These are phyloP conservation scores for Sesamia inferens DNA, from an alignment of 2,888 invertebrate species.

Conservation along the genomic window DNA sequence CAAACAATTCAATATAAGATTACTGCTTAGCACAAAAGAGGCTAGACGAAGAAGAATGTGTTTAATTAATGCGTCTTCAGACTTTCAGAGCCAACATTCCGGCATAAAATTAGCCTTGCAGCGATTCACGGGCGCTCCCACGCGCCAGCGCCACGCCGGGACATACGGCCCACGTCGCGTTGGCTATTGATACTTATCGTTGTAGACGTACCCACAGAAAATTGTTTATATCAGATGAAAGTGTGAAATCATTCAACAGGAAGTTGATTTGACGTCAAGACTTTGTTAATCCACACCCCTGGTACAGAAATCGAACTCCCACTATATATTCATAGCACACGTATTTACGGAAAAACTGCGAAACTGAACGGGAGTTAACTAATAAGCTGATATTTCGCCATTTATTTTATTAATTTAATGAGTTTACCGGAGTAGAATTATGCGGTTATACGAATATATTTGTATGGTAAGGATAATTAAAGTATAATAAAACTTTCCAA, in stretches of 20 bases:
- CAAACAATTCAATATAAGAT: conserved; percentile 56
- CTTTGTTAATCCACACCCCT: conserved; percentile 5
- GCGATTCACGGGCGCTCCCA: conserved; percentile 81
- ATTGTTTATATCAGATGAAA: conserved; percentile 35
- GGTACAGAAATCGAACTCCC: not conserved
- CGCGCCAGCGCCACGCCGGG: conserved; percentile 64
- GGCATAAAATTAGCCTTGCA: conserved; percentile 80
- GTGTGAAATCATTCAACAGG: conserved; percentile 33
- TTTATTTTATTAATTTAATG: not conserved
- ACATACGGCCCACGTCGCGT: conserved; percentile 50
- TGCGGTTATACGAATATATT: conserved; percentile 17
- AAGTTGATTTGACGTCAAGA: conserved; percentile 38
- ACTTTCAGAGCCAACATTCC: conserved; percentile 81
- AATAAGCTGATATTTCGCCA: not conserved
- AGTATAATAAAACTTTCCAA: conserved; percentile 21
- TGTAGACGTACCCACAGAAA: conserved; percentile 25
- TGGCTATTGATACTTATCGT: conserved; percentile 42
- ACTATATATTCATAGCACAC: not conserved
- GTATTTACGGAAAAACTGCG: not conserved
- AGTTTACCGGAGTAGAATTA: not conserved
- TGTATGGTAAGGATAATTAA: conserved; percentile 24
- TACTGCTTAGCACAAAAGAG: conserved; percentile 69
- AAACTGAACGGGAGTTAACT: not conserved
- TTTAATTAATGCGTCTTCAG: conserved; percentile 78
- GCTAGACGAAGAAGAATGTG: conserved; percentile 77